Percentiles rank a stretch among this genome's conserved stretches.
Conservation (phyloP, 2,888 invertebrate species). For the Lycia hirtaria region DNA sequence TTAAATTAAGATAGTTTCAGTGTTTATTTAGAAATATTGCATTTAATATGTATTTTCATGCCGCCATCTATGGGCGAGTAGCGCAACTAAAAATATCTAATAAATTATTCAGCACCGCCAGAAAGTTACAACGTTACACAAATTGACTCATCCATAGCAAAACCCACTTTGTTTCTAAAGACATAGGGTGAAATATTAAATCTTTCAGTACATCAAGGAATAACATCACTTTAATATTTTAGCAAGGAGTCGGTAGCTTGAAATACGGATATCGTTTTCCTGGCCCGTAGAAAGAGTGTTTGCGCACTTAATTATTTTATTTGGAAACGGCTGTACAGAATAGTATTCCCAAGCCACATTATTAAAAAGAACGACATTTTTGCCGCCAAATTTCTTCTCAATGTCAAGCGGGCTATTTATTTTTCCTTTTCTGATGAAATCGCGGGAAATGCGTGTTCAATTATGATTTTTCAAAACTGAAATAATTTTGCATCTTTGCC, state of each 20-base stretch:
- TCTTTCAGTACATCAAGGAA: conserved; percentile 51
- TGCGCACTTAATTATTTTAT: conserved; percentile 51
- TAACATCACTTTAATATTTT: conserved; percentile 72
- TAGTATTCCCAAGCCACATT: conserved; percentile 17
- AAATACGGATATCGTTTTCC: conserved; percentile 62
- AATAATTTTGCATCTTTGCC: conserved; percentile 48
- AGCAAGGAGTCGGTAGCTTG: conserved; percentile 56
- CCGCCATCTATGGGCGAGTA: conserved; percentile 48
- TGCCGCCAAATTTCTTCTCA: conserved; percentile 22
- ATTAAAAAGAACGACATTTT: conserved; percentile 31
- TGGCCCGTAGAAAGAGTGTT: conserved; percentile 44
- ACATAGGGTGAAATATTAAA: conserved; percentile 50
- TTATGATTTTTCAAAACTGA: conserved; percentile 29
- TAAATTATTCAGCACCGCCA: conserved; percentile 69
- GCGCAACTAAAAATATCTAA: conserved; percentile 42
- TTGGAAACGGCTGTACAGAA: conserved; percentile 16
- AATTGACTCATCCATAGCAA: conserved; percentile 49
- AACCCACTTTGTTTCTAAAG: conserved; percentile 42
- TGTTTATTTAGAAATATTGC: too few relatives aligned
- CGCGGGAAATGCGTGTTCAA: neutral
- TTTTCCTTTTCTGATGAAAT: conserved; percentile 5
- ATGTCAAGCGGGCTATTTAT: conserved; percentile 1
- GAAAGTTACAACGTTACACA: conserved; percentile 72
- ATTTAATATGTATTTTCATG: neutral
- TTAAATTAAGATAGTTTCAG: too few relatives aligned